Percentiles rank a stretch among this genome's conserved stretches.
Evolutionary conservation across 2,888 invertebrate genomes (phyloP).

Genomic region (Archaeoteleia sp.): DNA sequence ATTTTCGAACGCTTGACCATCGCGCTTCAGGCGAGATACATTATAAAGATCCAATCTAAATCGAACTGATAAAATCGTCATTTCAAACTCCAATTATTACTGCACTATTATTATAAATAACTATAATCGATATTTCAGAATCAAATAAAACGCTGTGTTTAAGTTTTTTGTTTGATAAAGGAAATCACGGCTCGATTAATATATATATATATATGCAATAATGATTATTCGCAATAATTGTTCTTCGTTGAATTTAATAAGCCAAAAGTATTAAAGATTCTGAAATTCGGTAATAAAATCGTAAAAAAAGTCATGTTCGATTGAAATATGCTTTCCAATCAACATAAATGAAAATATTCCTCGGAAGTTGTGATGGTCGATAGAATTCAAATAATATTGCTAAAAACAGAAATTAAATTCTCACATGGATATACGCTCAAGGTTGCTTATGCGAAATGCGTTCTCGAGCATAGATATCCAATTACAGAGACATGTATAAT

Average conservation of each 20-base stretch:
- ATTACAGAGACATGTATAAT: too few relatives aligned
- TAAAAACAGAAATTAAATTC: slow-evolving; percentile 20
- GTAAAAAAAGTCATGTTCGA: too few relatives aligned
- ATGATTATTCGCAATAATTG: too few relatives aligned
- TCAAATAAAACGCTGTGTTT: slow-evolving; percentile 15
- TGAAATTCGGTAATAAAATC: too few relatives aligned
- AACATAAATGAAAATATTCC: too few relatives aligned
- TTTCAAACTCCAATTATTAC: slow-evolving; percentile 12
- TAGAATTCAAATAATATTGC: slow-evolving; percentile 15
- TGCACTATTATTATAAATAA: slow-evolving; percentile 6
- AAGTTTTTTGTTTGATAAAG: slow-evolving; percentile 6
- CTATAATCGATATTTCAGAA: slow-evolving; percentile 1
- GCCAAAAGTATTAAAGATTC: too few relatives aligned
- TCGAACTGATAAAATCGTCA: slow-evolving; percentile 37
- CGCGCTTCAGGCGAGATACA: slow-evolving; percentile 8
- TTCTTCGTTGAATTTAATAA: too few relatives aligned
- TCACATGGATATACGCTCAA: slow-evolving; percentile 14
- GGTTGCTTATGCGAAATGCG: slow-evolving; percentile 26
- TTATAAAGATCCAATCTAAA: slow-evolving; percentile 27
- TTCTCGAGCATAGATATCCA: slow-evolving; percentile 11
- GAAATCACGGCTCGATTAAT: too few relatives aligned
- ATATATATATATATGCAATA: too few relatives aligned
- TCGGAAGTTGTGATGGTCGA: neutral
- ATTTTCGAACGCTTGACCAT: slow-evolving; percentile 24
- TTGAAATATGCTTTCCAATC: too few relatives aligned